Conservation (phyloP, 2,888 invertebrate species). For the Thecocarcelia acutangulata region DNA sequence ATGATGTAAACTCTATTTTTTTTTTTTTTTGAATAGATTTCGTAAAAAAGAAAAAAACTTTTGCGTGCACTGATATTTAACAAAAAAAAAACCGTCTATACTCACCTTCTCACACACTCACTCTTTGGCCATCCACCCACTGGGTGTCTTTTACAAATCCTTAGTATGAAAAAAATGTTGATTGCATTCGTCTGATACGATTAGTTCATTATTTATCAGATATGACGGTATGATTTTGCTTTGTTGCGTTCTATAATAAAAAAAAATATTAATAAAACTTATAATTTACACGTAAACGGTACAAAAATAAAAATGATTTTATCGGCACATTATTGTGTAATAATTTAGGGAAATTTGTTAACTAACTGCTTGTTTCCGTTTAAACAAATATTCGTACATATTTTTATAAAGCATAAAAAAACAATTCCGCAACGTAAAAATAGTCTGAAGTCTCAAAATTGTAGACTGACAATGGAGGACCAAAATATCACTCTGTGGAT, state of each 20-base stretch:
- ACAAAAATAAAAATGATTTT: slow-evolving; percentile 15
- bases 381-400: not conserved
- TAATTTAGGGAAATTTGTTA: slow-evolving; percentile 36
- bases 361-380: not conserved
- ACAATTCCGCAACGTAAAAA: too few relatives aligned
- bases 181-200: slow-evolving; percentile 36
- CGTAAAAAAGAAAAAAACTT: not conserved
- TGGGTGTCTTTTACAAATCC: slow-evolving; percentile 45
- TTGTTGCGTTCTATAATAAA: not conserved
- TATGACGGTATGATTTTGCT: slow-evolving; percentile 10
- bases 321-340: slow-evolving; percentile 7
- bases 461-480: too few relatives aligned
- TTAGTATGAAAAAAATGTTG: slow-evolving; percentile 28
- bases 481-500: too few relatives aligned
- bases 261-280: slow-evolving; percentile 56
- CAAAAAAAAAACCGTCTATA: not conserved
- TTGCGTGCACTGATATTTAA: too few relatives aligned
- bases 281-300: slow-evolving; percentile 62
- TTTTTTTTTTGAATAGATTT: not conserved
- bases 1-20: too few relatives aligned
- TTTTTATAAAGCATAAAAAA: not conserved
- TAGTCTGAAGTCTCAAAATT: too few relatives aligned
- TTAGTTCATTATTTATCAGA: slow-evolving; percentile 33
- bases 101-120: slow-evolving; percentile 15
- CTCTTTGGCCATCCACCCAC: not conserved